phyloP scores from a whole-genome alignment of 2,113 vertebrate species.

The Semicossyphus pulcher region DNA sequence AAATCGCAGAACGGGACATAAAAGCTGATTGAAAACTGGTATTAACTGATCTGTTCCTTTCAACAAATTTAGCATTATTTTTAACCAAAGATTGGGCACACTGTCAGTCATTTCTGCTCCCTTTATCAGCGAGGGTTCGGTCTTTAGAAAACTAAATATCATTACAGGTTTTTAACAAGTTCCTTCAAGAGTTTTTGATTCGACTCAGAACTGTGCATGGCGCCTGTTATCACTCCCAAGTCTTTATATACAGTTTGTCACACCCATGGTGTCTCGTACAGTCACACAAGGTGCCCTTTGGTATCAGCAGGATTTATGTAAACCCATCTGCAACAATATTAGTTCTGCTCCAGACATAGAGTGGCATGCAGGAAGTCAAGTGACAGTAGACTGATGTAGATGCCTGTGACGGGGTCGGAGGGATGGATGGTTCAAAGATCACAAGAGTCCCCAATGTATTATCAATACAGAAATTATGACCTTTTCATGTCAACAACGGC shows the following conservation, averaged over 20 bases:
- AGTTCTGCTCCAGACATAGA: no score
- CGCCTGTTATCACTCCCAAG: background rate
- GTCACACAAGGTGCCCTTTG: no score
- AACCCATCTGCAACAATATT: no score
- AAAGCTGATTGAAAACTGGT: constrained; percentile 18
- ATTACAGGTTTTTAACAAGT: background rate
- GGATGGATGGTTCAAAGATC: no score
- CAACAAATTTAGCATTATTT: background rate
- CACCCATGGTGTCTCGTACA: no score
- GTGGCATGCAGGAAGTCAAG: no score
- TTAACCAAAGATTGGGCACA: background rate
- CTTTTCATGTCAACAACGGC: no score
- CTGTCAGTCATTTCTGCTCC: background rate
- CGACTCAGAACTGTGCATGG: background rate
- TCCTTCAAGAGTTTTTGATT: background rate
- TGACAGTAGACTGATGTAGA: no score
- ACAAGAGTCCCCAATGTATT: no score
- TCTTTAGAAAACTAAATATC: background rate
- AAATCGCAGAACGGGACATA: constrained; percentile 6
- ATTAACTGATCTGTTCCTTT: constrained; percentile 10
- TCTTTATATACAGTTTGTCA: background rate
- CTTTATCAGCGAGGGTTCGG: background rate
- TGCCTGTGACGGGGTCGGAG: no score
- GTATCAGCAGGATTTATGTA: no score
- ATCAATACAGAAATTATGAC: no score